Percentiles rank a stretch among this genome's conserved stretches.
These are phyloP conservation scores for Sicus ferrugineus DNA, from an alignment of 2,888 invertebrate genomes.

Conservation along the genomic window DNA sequence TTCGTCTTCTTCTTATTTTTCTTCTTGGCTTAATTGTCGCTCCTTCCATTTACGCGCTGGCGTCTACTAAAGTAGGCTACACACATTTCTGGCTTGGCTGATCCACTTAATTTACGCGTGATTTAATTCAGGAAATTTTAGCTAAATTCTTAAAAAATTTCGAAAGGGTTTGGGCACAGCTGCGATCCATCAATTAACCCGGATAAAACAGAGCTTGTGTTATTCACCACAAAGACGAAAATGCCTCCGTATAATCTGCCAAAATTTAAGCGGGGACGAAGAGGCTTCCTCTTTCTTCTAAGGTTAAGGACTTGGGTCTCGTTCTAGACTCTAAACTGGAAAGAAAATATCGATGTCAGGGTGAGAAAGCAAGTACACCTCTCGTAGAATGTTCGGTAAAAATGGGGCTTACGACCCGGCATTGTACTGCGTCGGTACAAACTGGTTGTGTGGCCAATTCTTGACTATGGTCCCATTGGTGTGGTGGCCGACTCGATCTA, in stretches of 20 bases:
- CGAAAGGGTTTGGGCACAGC: too few species aligned
- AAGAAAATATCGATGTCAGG: too few species aligned
- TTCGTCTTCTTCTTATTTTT: neutral
- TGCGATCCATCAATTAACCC: neutral
- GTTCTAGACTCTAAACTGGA: too few species aligned
- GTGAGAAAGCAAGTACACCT: too few species aligned
- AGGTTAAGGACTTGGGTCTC: too few species aligned
- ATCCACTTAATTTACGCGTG: constrained; percentile 40
- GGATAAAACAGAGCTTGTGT: neutral
- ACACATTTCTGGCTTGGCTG: constrained; percentile 38
- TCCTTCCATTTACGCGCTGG: neutral
- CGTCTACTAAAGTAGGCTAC: constrained; percentile 28
- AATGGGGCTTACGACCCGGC: too few species aligned
- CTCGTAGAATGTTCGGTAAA: too few species aligned
- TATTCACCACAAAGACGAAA: neutral
- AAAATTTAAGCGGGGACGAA: neutral
- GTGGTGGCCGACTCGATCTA: neutral
- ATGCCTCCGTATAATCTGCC: neutral
- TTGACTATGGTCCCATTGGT: too few species aligned
- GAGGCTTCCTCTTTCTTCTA: neutral
- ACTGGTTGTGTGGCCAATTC: too few species aligned
- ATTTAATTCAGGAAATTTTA: constrained; percentile 39
- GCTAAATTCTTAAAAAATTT: too few species aligned
- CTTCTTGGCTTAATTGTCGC: neutral
- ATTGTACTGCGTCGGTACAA: too few species aligned